Evolutionary conservation across 2,888 invertebrate species (phyloP).

Genomic region (Diloba caeruleocephala): DNA sequence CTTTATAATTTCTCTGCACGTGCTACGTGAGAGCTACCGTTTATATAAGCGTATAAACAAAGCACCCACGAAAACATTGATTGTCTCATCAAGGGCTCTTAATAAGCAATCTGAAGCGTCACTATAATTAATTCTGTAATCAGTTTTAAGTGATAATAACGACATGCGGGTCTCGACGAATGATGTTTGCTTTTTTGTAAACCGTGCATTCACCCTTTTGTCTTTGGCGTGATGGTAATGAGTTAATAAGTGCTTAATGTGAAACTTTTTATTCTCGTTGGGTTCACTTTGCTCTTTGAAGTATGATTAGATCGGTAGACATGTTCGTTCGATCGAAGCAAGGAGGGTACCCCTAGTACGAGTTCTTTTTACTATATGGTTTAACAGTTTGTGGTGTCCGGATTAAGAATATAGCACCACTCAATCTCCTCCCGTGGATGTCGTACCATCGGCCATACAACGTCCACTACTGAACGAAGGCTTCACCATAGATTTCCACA

Average conservation of each 20-base stretch:
- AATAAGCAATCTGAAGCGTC: conserved; percentile 84
- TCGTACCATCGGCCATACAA: no score
- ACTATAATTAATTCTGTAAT: conserved; percentile 84
- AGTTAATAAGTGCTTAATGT: conserved; percentile 18
- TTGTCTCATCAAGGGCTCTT: conserved; percentile 75
- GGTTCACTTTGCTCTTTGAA: no score
- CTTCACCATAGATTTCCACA: no score
- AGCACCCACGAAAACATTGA: conserved; percentile 55
- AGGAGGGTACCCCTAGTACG: no score
- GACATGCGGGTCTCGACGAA: conserved; percentile 79
- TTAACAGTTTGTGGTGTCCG: no score
- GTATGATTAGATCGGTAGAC: no score
- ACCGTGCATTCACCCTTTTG: conserved; percentile 76
- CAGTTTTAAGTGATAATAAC: conserved; percentile 85
- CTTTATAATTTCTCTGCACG: neutral
- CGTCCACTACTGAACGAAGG: no score
- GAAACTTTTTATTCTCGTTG: neutral
- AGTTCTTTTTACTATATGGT: no score
- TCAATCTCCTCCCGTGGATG: no score
- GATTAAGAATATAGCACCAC: no score
- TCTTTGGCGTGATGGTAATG: conserved; percentile 55
- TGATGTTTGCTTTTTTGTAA: conserved; percentile 74
- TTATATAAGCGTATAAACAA: conserved; percentile 40
- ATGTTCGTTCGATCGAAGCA: no score
- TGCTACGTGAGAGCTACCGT: conserved; percentile 2